Evolutionary conservation across 2,888 invertebrate genomes (phyloP).

Genomic region (Amorpha juglandis): DNA sequence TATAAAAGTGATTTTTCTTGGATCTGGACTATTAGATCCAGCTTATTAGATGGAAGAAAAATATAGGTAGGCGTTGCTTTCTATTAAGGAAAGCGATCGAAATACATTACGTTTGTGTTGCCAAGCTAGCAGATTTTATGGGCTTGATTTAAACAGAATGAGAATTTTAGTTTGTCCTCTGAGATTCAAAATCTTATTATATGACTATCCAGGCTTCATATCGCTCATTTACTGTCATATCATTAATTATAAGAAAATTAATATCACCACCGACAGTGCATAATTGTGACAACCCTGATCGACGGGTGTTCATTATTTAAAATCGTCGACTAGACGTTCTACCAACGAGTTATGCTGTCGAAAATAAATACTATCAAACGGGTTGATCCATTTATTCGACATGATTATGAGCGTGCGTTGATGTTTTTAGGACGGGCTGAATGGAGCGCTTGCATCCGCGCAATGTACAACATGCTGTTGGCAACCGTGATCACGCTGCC

Average conservation of each 20-base stretch:
- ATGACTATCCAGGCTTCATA: too few relatives aligned
- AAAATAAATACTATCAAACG: constrained; percentile 37
- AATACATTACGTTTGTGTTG: too few relatives aligned
- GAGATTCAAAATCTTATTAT: too few relatives aligned
- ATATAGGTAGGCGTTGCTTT: too few relatives aligned
- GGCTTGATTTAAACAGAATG: too few relatives aligned
- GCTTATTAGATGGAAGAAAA: too few relatives aligned
- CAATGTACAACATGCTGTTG: constrained; percentile 17
- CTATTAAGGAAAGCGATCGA: too few relatives aligned
- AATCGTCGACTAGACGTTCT: constrained; percentile 51
- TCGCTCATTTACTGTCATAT: background rate
- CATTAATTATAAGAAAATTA: constrained; percentile 18
- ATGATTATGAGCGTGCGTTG: constrained; percentile 8
- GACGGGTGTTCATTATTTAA: constrained; percentile 47
- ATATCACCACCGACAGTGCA: constrained; percentile 17
- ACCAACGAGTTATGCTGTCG: constrained; percentile 43
- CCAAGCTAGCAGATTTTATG: too few relatives aligned
- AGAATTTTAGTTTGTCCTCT: too few relatives aligned
- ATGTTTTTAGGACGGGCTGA: constrained; percentile 16
- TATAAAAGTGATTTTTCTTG: too few relatives aligned
- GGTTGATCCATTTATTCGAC: constrained; percentile 2
- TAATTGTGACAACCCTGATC: constrained; percentile 41
- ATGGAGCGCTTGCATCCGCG: background rate
- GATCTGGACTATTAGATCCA: too few relatives aligned
- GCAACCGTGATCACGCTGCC: background rate